Base-by-base conservation (phyloP, 2,888 invertebrate species). In the Linnaemya tessellans region DNA sequence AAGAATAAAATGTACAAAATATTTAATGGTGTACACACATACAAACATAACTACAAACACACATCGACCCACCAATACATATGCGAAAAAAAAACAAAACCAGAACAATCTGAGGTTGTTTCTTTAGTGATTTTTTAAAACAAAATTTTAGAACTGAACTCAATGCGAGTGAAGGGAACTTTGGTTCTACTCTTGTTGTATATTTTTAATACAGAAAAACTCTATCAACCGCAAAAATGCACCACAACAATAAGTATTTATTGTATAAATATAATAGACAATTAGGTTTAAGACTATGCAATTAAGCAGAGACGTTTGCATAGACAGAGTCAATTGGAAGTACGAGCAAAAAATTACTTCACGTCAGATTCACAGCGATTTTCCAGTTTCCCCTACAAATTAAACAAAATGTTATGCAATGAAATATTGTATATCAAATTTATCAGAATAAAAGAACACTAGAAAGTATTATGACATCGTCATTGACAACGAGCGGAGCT, bases 111-210 rank as follows among this genome's bases (percentile, higher is more conserved):
- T 75, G 81, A 43, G 81, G 81, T 81, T 75, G 35, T 70, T 75
- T 75, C 15, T 62, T 75, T 41, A 22, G 25, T 64, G n/a, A 30
- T 54, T 70, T 56, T 62, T 80, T 54, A 35, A 35, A 74, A n/a
- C 30, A 43, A 62, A 46, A 25, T 81, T 81, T 84, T 81, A 78
- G 81, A 78, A 84, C 84, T 81, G 74, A 74, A 84, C 68, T 78
- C 74, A 84, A 81, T 84, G 84, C 84, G 64, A 73, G 30, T 56
- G 78, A 81, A 81, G 67, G 78, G 46, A 78, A 78, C 68, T 84
- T 84, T 60, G 56, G 54, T 56, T 75, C 56, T 74, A 30, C 46
- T 73, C 22, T 15, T 74, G 49, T 51, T 80, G 10, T 51, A 22
- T 11, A 58, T 60, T 49, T 65, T 58, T 65, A 58, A 60, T 60